Evolutionary conservation across 2,888 invertebrate genomes (phyloP), one percentile per base, ranked within the genome.

Genomic region (Caenorhabditis panamensis): DNA sequence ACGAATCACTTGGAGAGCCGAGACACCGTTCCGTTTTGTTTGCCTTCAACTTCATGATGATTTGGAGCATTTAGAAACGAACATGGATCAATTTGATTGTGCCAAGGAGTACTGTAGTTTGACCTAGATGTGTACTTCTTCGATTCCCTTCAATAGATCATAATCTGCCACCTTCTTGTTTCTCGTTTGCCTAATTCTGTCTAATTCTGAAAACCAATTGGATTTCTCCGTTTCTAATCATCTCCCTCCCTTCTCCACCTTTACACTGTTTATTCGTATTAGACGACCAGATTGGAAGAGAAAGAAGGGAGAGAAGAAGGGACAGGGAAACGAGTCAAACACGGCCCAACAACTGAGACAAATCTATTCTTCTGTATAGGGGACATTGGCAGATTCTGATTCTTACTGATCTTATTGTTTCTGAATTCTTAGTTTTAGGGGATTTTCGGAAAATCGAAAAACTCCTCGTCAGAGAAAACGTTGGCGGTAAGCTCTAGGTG

Each of bases 1-100:
- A 20, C 18, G 11, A 6, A 47, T 24, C 41, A 68, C 1, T 6
- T 9, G 51, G 36, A 49, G 68, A 68, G 31, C 24, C 20, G 9
- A 49, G 49, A 26, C 18, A 1, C 56, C 56, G 56, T 68, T 68
- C 68, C 49, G 59, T 36, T 31, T 8, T 68, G 47, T 68, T 68
- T 61, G 56, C 53, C 22, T n/a, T 22, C 37, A 13, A 36, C 28
- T 28, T 62, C 62, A 62, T 62, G 20, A 44, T 44, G 44, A 44
- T 44, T 44, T 44, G 44, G n/a, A 44, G 44, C 44, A 44, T 44
- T 44, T 44, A 4, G 44, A 44, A 16, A 16, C 44, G 11, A n/a
- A n/a, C n/a, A n/a, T n/a, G n/a, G 16, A 16, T 61, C 47, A 28
- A 31, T 41, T 9, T 31, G 5, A 31, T 31, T 31, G 5, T 4